Percentiles rank a stretch among this genome's conserved stretches.
phyloP scores from a whole-genome alignment of 2,888 invertebrate species.

The Ethmia dodecea region DNA sequence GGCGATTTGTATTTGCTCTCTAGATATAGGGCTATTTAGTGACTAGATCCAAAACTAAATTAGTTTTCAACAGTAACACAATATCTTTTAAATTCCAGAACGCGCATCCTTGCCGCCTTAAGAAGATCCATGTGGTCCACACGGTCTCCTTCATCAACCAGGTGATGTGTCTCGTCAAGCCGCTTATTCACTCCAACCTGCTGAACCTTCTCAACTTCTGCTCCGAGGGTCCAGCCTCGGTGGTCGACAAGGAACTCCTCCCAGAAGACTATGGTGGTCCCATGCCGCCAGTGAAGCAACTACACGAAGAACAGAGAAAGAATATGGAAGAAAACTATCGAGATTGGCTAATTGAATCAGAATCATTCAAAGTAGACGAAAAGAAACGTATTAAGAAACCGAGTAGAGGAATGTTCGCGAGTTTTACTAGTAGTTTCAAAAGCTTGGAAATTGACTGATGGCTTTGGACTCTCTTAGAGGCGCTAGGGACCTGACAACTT shows the following conservation, averaged over 20 bases:
- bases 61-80: too few species aligned
- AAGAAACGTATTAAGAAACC: conserved; percentile 67
- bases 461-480: conserved; percentile 8
- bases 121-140: conserved; percentile 81
- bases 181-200: conserved; percentile 80
- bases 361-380: conserved; percentile 72
- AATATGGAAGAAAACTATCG: conserved; percentile 77
- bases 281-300: conserved; percentile 63
- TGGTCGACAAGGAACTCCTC: conserved; percentile 60
- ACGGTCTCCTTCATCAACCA: conserved; percentile 83
- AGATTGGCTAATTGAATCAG: conserved; percentile 80
- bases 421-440: conserved; percentile 69
- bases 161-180: conserved; percentile 81
- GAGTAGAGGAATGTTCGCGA: conserved; percentile 68
- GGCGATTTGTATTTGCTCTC: too few species aligned
- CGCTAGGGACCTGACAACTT: conserved; percentile 41
- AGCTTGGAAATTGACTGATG: conserved; percentile 67
- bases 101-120: conserved; percentile 81
- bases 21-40: too few species aligned
- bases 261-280: conserved; percentile 81
- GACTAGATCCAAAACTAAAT: too few species aligned
- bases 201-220: conserved; percentile 78
- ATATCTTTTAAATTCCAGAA: conserved; percentile 60
- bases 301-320: conserved; percentile 76
- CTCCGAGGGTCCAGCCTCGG: conserved; percentile 66